These are phyloP conservation scores for Acronicta psi DNA, from an alignment of 2,888 invertebrate species.

Conservation along the genomic window DNA sequence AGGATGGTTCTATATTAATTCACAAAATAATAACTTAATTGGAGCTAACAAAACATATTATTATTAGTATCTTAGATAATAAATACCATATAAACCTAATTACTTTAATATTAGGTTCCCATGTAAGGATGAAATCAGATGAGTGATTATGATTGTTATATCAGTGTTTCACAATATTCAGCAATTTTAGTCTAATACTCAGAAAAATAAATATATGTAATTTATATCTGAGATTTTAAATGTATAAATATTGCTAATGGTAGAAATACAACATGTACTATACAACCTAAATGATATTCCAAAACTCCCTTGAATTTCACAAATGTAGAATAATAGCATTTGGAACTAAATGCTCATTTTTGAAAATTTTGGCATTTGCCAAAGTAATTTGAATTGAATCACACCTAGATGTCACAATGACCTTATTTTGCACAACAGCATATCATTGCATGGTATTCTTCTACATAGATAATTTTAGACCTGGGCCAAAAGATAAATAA, in stretches of 20 bases:
- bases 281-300: not conserved
- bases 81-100: constrained; percentile 22
- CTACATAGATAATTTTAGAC: not conserved
- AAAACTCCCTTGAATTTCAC: not conserved
- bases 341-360: not conserved
- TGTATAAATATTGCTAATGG: not conserved
- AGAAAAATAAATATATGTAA: not conserved
- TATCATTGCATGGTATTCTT: not conserved
- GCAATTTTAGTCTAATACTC: not conserved
- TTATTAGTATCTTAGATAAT: constrained; percentile 25
- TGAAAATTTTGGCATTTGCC: not conserved
- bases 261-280: not conserved
- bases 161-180: constrained; percentile 1
- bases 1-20: constrained; percentile 41
- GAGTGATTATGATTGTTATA: not conserved
- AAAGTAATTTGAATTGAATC: not conserved
- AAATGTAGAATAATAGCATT: not conserved
- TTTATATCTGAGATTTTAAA: not conserved
- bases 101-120: constrained; percentile 2
- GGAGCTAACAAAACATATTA: constrained; percentile 10
- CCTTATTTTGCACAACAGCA: not conserved
- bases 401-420: not conserved
- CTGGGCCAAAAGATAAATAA: not conserved
- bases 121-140: not conserved
- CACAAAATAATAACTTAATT: constrained; percentile 35